Conservation (phyloP, 2,113 vertebrate species). For the Oreochromis spilurus region DNA sequence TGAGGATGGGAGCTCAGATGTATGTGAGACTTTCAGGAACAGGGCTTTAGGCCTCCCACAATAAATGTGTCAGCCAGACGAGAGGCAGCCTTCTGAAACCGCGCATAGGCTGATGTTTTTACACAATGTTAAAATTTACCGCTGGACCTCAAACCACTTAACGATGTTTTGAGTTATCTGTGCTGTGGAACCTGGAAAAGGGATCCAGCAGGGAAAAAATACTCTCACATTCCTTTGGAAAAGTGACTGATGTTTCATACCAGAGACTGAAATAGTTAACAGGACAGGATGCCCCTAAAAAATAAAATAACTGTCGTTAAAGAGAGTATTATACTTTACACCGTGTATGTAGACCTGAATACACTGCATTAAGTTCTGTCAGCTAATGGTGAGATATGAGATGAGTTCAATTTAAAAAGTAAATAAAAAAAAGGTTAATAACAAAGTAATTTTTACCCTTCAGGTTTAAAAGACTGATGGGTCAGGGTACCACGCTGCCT, state of each 20-base stretch:
- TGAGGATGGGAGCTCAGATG: not conserved
- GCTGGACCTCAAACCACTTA: not conserved
- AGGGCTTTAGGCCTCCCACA: not conserved
- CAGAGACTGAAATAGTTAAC: not conserved
- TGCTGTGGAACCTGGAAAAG: not conserved
- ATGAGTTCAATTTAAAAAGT: not conserved
- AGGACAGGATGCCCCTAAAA: not conserved
- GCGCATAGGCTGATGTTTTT: not conserved
- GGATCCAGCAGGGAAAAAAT: not conserved
- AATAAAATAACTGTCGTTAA: not conserved
- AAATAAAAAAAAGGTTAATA: not conserved
- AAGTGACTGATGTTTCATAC: not conserved
- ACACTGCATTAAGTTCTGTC: not conserved
- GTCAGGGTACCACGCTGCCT: not conserved
- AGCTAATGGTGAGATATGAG: not conserved
- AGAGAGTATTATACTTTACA: not conserved
- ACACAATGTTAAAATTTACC: not conserved
- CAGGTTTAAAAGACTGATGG: not conserved
- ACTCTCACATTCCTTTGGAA: not conserved
- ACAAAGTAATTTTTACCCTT: not conserved
- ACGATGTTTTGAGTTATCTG: not conserved
- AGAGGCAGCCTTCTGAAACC: not conserved
- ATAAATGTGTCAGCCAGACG: not conserved
- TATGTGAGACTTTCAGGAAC: not conserved
- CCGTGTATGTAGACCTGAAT: not conserved